Evolutionary conservation across 64 coral and sea anemone species (phyloP).

Genomic region (Pocillopora damicornis): DNA sequence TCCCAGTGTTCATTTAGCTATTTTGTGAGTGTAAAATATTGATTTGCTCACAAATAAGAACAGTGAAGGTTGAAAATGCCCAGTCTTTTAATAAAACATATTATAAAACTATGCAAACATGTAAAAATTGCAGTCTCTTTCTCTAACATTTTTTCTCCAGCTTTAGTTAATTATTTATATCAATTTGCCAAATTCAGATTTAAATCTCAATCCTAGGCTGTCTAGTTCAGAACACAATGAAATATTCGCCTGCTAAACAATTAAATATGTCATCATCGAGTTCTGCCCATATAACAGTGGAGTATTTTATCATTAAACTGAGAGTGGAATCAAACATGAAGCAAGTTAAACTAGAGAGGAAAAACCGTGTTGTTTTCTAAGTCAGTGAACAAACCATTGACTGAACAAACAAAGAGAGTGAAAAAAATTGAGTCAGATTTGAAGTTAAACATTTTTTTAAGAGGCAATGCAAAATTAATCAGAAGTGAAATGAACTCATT

Average conservation of each 20-base stretch:
- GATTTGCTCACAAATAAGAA: not conserved
- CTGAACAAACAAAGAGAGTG: too few species aligned
- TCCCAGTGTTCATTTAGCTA: constrained; percentile 2
- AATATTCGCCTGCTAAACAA: too few species aligned
- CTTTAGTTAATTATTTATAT: constrained; percentile 13
- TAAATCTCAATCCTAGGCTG: not conserved
- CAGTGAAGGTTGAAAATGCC: not conserved
- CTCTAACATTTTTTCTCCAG: not conserved
- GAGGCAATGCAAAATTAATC: too few species aligned
- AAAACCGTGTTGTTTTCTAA: not conserved
- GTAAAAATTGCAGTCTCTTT: not conserved
- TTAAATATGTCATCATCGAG: not conserved
- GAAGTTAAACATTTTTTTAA: too few species aligned
- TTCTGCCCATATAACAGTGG: not conserved
- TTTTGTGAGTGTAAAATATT: not conserved
- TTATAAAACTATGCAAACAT: not conserved
- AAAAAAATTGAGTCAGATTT: too few species aligned
- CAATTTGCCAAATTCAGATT: constrained; percentile 1
- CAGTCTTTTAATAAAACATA: not conserved
- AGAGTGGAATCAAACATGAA: not conserved
- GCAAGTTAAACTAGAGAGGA: not conserved
- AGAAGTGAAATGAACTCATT: too few species aligned
- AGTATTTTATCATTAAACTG: not conserved
- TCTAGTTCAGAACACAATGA: not conserved
- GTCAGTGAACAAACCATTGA: too few species aligned